These are phyloP conservation scores for Sitodiplosis mosellana DNA, from an alignment of 1,140 invertebrate species.

Conservation along the genomic window DNA sequence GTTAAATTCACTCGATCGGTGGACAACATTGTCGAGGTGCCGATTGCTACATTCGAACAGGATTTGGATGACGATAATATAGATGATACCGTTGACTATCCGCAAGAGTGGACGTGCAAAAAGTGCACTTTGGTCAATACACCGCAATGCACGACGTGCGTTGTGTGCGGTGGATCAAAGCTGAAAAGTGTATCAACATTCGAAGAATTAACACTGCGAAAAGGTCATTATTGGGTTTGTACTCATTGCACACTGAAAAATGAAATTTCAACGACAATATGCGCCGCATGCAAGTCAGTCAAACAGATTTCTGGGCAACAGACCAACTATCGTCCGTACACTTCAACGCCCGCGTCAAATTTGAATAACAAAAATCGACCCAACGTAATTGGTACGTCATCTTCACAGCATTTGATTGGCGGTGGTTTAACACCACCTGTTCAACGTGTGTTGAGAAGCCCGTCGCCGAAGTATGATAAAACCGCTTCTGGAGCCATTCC, in stretches of 20 bases:
- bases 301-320: constrained; percentile 8
- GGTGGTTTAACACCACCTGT: constrained; percentile 5
- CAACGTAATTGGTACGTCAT: neutral
- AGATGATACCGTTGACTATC: constrained; percentile 2
- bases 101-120: constrained; percentile 59
- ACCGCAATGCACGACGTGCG: constrained; percentile 44
- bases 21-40: constrained; percentile 10
- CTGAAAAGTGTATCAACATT: constrained; percentile 41
- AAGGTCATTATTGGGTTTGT: constrained; percentile 61
- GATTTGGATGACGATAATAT: constrained; percentile 23
- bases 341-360: neutral
- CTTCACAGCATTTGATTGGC: neutral
- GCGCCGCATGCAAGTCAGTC: constrained; percentile 54
- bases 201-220: constrained; percentile 46
- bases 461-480: constrained; percentile 23
- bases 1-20: no score
- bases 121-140: constrained; percentile 75
- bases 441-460: constrained; percentile 17
- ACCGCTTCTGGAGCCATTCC: constrained; percentile 16
- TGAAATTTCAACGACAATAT: constrained; percentile 44
- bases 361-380: neutral
- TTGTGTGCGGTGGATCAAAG: constrained; percentile 66
- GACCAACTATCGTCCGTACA: constrained; percentile 7
- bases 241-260: constrained; percentile 69
- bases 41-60: constrained; percentile 27